These are phyloP conservation scores for human (Homo sapiens) DNA, from an alignment of 2,113 vertebrate species.

Conservation along the genomic window DNA sequence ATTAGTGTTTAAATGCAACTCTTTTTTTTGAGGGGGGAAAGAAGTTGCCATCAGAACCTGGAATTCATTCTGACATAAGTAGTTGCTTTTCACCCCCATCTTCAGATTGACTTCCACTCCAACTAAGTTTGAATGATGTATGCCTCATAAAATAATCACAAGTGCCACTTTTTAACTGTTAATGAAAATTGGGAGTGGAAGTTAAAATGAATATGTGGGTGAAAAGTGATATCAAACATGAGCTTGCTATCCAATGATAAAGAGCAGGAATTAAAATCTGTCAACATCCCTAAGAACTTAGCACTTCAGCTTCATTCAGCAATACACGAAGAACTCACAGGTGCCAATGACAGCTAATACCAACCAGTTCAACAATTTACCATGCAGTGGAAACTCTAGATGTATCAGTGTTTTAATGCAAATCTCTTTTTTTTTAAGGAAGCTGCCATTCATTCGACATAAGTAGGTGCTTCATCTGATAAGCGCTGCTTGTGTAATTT, in stretches of 20 bases:
- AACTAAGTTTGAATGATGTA: neutral
- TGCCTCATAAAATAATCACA: neutral
- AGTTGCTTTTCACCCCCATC: neutral
- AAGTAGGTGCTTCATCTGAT: neutral
- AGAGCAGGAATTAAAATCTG: neutral
- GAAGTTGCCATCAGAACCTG: neutral
- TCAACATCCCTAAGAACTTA: neutral
- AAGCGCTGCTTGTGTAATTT: neutral
- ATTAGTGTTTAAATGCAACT: neutral
- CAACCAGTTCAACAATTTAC: neutral
- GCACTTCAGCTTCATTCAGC: neutral
- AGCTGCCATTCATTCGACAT: neutral
- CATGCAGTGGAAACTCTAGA: neutral
- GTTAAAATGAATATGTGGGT: neutral
- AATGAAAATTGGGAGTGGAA: neutral
- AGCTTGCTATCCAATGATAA: neutral
- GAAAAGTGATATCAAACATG: neutral
- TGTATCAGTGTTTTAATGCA: no score
- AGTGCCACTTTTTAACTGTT: neutral
- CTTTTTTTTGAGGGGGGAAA: neutral
- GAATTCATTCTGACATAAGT: neutral
- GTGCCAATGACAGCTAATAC: neutral
- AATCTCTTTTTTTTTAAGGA: neutral
- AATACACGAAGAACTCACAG: neutral
- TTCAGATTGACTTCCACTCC: neutral